phyloP scores from a whole-genome alignment of 1,140 invertebrate species.

The Apis dorsata region DNA sequence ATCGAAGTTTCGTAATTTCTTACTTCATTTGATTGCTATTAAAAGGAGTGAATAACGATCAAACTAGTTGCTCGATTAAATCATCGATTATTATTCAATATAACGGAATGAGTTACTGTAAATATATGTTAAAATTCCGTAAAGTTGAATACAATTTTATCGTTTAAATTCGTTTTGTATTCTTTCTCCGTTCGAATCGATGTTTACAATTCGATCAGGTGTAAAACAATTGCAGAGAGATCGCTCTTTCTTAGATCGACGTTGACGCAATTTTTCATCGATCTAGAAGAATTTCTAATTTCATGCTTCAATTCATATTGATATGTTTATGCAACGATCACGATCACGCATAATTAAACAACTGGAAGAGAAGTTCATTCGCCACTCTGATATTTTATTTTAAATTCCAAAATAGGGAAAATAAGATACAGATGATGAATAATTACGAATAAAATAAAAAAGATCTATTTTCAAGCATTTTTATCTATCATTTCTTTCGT shows the following conservation, averaged over 20 bases:
- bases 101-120: neutral
- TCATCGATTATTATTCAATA: neutral
- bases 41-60: neutral
- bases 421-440: too few relatives aligned
- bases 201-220: constrained; percentile 26
- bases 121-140: neutral
- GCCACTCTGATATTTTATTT: too few relatives aligned
- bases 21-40: too few relatives aligned
- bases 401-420: too few relatives aligned
- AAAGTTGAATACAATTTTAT: neutral
- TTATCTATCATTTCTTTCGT: too few relatives aligned
- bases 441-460: too few relatives aligned
- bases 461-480: too few relatives aligned
- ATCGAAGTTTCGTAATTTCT: too few relatives aligned
- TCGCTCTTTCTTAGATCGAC: constrained; percentile 25
- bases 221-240: constrained; percentile 27
- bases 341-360: neutral
- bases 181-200: neutral
- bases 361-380: neutral
- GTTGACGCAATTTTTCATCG: constrained; percentile 5
- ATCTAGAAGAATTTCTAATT: constrained; percentile 22
- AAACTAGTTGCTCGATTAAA: neutral
- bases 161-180: neutral
- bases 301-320: constrained; percentile 4
- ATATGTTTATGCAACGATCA: neutral